These are phyloP conservation scores for Zaprionus gabonicus DNA, from an alignment of 1,140 invertebrate species.

Conservation along the genomic window DNA sequence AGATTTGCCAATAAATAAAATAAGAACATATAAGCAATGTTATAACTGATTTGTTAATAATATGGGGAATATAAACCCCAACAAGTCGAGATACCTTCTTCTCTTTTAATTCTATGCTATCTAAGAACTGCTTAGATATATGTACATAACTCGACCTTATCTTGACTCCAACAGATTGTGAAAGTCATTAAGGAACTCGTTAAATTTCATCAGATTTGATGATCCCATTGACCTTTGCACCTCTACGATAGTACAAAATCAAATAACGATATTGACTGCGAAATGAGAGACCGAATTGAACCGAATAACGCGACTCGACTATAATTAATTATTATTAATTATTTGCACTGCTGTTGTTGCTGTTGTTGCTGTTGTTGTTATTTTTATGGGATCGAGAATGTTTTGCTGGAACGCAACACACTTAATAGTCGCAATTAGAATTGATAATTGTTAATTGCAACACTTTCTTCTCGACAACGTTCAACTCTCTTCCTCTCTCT, in stretches of 20 bases:
- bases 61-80: neutral
- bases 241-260: neutral
- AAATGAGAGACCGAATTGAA: slow-evolving; percentile 7
- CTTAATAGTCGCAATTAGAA: slow-evolving; percentile 71
- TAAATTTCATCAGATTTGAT: neutral
- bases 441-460: slow-evolving; percentile 65
- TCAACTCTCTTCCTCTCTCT: slow-evolving; percentile 3
- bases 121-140: neutral
- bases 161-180: neutral
- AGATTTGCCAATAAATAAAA: too few species aligned
- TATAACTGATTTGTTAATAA: too few species aligned
- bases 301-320: slow-evolving; percentile 7
- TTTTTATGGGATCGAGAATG: slow-evolving; percentile 7
- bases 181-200: neutral
- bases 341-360: neutral
- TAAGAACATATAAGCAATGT: too few species aligned
- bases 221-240: slow-evolving; percentile 5
- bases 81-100: neutral
- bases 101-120: neutral
- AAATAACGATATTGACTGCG: neutral
- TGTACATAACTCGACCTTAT: too few species aligned
- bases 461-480: slow-evolving; percentile 53
- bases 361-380: neutral
- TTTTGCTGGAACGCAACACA: slow-evolving; percentile 12
- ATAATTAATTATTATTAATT: slow-evolving; percentile 31